Base-by-base conservation (phyloP, 2,797 vertebrate species). In the Betta splendens region DNA sequence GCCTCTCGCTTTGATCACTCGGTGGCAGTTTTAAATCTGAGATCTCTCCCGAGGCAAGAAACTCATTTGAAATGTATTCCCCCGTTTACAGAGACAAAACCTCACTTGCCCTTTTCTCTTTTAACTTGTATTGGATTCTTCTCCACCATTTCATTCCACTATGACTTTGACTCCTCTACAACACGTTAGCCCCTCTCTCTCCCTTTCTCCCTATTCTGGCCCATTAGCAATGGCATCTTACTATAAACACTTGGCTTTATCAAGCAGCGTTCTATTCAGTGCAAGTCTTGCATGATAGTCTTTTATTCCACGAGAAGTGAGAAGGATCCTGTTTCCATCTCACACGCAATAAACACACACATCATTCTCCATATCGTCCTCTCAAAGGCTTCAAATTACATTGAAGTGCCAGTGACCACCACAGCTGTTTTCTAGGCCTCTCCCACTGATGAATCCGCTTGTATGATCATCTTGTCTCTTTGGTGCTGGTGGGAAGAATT, bases 221-320 rank as follows among this genome's bases (percentile, higher is more conserved):
- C 81, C 83, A 89, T 89, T 87, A 86, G 69, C 64, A 37, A 44
- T 76, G 84, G 54, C 71, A 71, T 64, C 75, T 76, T 35, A 71
- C 74, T 77, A 59, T 84, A 85, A 89, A 90, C 79, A 89, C 72
- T 72, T 65, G 68, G 74, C 83, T 84, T 85, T 81, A 86, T 89
- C 53, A 59, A 72, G 75, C 64, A 81, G 81, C 69, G 60, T 67
- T 81, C 72, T 59, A 83, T 89, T 89, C 89, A 89, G 10, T 57
- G 64, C 75, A 80, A 90, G 68, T 79, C 76, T 82, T 85, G 84
- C 87, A 69, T 86, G 77, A 62, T 74, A 76, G 83, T 79, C 78
- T 87, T 87, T 84, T 70, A 89, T 85, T 76, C 80, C 57, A 69
- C 26, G 47, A 73, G 62, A 85, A 83, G 73, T 68, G 80, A 78